phyloP scores from a whole-genome alignment of 1,140 invertebrate species.

The Dendrolimus kikuchii region DNA sequence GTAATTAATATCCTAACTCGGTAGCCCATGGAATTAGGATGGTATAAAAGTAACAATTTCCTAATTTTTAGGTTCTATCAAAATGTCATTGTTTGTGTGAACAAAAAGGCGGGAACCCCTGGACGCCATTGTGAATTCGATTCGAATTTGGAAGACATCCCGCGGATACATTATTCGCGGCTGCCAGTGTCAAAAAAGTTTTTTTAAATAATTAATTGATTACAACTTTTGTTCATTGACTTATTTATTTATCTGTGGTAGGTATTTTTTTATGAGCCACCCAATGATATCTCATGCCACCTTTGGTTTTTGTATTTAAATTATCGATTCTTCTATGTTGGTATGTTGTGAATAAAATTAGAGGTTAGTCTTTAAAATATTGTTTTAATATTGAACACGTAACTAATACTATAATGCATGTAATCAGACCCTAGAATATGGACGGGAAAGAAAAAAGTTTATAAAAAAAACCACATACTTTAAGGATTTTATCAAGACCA shows the following conservation, averaged over 20 bases:
- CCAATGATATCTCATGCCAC: no score
- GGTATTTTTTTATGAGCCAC: background rate
- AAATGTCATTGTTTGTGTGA: slow-evolving; percentile 50
- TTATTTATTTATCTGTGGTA: slow-evolving; percentile 19
- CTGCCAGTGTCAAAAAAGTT: slow-evolving; percentile 47
- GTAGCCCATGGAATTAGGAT: slow-evolving; percentile 32
- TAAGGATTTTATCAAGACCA: no score
- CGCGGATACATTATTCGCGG: slow-evolving; percentile 58
- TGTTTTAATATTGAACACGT: no score
- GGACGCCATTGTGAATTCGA: slow-evolving; percentile 49
- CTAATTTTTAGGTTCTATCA: slow-evolving; percentile 22
- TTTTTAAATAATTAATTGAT: slow-evolving; percentile 46
- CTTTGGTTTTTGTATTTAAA: no score
- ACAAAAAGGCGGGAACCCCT: slow-evolving; percentile 53
- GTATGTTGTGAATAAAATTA: no score
- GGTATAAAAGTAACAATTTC: slow-evolving; percentile 37
- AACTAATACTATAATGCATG: no score
- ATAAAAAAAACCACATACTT: no score
- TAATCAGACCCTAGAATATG: no score
- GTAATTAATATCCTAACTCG: slow-evolving; percentile 34
- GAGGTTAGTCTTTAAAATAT: no score
- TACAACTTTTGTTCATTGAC: slow-evolving; percentile 28
- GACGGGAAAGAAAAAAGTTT: no score
- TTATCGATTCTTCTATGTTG: no score
- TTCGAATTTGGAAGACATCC: slow-evolving; percentile 53